Conservation (phyloP, 53 echinoderm and acorn worm species). For the Mesocentrotus franciscanus region DNA sequence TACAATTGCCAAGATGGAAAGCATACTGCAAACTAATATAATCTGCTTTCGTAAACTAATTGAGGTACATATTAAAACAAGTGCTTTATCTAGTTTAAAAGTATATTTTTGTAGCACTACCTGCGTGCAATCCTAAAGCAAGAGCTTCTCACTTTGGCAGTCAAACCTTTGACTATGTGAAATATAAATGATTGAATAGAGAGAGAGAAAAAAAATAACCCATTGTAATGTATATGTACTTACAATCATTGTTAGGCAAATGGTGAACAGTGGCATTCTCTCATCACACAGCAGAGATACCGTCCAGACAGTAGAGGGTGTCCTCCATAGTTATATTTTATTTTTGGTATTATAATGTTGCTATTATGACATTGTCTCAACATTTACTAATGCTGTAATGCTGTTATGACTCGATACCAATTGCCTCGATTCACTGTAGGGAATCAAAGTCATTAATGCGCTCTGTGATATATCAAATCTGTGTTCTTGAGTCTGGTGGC, state of each 20-base stretch:
- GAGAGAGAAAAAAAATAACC: not conserved
- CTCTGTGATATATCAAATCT: not conserved
- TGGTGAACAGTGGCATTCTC: slow-evolving; percentile 12
- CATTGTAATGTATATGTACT: slow-evolving; percentile 36
- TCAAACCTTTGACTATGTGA: too few species aligned
- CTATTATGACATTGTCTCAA: not conserved
- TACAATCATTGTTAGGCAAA: slow-evolving; percentile 60
- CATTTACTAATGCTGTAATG: not conserved
- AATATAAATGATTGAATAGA: too few species aligned
- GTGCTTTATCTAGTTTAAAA: too few species aligned
- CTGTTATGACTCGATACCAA: not conserved
- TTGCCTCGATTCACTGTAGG: not conserved
- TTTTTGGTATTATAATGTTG: not conserved
- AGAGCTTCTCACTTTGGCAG: too few species aligned
- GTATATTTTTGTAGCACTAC: too few species aligned
- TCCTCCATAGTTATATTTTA: slow-evolving; percentile 21
- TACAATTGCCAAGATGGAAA: too few species aligned
- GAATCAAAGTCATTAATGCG: not conserved
- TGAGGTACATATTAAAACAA: too few species aligned
- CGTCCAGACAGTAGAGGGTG: slow-evolving; percentile 54
- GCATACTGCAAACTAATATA: too few species aligned
- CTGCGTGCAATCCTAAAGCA: too few species aligned
- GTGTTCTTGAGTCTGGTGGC: not conserved
- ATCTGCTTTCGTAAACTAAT: too few species aligned
- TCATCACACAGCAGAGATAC: not conserved